These are phyloP conservation scores for Pheosia tremula DNA, from an alignment of 2,888 invertebrate species.

Conservation along the genomic window DNA sequence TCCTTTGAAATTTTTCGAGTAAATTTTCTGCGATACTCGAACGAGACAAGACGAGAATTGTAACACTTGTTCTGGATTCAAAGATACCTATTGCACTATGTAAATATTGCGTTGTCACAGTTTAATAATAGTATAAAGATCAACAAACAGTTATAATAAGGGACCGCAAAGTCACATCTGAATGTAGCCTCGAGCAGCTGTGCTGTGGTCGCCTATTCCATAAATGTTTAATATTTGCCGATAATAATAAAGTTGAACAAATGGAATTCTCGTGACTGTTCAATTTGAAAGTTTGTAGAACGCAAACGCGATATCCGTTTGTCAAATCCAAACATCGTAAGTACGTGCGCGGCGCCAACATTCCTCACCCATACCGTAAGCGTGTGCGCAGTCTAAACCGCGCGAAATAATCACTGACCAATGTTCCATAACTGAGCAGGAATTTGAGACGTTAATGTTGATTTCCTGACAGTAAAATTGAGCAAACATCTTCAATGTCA, in stretches of 20 bases:
- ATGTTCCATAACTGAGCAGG: slow-evolving; percentile 59
- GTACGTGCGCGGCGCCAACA: slow-evolving; percentile 67
- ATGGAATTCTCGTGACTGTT: slow-evolving; percentile 60
- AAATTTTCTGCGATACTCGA: too few species aligned
- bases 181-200: slow-evolving; percentile 34
- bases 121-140: slow-evolving; percentile 46
- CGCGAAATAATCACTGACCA: slow-evolving; percentile 58
- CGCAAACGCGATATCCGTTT: slow-evolving; percentile 62
- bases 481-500: slow-evolving; percentile 78
- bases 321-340: slow-evolving; percentile 59
- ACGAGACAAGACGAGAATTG: too few species aligned
- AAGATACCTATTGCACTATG: too few species aligned
- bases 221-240: slow-evolving; percentile 48
- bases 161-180: slow-evolving; percentile 18
- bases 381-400: slow-evolving; percentile 17
- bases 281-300: slow-evolving; percentile 62
- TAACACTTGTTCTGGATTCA: too few species aligned
- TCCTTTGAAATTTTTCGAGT: too few species aligned
- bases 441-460: slow-evolving; percentile 58
- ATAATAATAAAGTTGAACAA: slow-evolving; percentile 47
- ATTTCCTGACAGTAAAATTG: slow-evolving; percentile 75
- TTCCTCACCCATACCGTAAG: slow-evolving; percentile 48
- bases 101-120: too few species aligned
- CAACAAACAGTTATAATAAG: slow-evolving; percentile 44
- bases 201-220: slow-evolving; percentile 24